Conservation (phyloP, 2,888 invertebrate genomes). For the Chesias legatella region DNA sequence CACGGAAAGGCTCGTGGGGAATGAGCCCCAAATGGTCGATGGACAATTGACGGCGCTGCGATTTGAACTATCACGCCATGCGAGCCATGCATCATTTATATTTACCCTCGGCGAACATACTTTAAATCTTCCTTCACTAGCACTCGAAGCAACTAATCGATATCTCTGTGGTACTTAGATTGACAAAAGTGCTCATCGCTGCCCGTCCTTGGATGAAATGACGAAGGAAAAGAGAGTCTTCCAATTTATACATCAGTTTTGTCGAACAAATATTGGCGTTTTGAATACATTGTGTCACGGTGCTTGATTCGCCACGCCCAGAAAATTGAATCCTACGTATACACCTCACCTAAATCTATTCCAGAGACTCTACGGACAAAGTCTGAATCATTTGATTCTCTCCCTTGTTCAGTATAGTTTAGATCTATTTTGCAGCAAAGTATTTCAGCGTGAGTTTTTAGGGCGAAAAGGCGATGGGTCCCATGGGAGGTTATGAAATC, state of each 20-base stretch:
- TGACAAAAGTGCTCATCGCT: slow-evolving; percentile 49
- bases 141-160: slow-evolving; percentile 67
- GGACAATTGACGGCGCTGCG: slow-evolving; percentile 56
- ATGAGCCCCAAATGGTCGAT: slow-evolving; percentile 51
- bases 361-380: slow-evolving; percentile 47
- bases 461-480: slow-evolving; percentile 77
- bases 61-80: slow-evolving; percentile 82
- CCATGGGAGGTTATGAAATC: slow-evolving; percentile 82
- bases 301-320: slow-evolving; percentile 79
- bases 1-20: slow-evolving; percentile 43
- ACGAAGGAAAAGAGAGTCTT: slow-evolving; percentile 58
- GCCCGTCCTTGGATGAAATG: slow-evolving; percentile 57
- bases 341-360: slow-evolving; percentile 60
- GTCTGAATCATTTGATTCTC: slow-evolving; percentile 29
- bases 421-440: slow-evolving; percentile 36
- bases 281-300: slow-evolving; percentile 79
- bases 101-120: slow-evolving; percentile 80
- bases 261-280: slow-evolving; percentile 70
- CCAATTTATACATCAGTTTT: slow-evolving; percentile 72
- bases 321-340: slow-evolving; percentile 77
- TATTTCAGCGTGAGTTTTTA: slow-evolving; percentile 47
- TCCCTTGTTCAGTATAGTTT: slow-evolving; percentile 33
- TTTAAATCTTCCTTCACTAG: slow-evolving; percentile 72
- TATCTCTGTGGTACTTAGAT: slow-evolving; percentile 43
- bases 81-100: slow-evolving; percentile 80